Conservation (phyloP, 2,888 invertebrate species). For the Platycheirus rosarum region DNA sequence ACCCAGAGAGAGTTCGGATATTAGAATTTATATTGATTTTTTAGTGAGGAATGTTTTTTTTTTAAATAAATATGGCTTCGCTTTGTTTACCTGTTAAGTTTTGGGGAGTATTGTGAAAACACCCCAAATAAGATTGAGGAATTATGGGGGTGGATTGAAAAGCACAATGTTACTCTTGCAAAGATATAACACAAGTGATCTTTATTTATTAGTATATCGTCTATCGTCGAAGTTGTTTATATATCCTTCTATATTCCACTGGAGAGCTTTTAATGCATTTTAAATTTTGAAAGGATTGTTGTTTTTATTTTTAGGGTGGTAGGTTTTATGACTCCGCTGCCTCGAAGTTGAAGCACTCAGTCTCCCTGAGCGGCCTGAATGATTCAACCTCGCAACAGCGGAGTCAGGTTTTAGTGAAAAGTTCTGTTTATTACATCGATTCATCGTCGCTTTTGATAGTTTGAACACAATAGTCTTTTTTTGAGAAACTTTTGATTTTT, state of each 20-base stretch:
- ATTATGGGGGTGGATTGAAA: background rate
- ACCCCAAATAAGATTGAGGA: background rate
- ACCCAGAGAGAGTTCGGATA: background rate
- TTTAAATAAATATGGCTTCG: background rate
- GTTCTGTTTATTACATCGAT: background rate
- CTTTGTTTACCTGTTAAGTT: background rate
- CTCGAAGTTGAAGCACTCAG: too few relatives aligned
- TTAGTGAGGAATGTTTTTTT: background rate
- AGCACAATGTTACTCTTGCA: background rate
- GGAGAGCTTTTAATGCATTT: too few relatives aligned
- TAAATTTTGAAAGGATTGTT: too few relatives aligned
- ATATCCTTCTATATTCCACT: too few relatives aligned
- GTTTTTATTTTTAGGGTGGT: too few relatives aligned
- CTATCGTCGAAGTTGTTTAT: background rate
- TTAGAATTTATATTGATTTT: background rate
- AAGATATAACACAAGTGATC: background rate
- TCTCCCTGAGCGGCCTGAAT: too few relatives aligned
- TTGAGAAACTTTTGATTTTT: background rate
- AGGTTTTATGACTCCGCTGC: too few relatives aligned
- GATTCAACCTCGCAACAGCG: background rate
- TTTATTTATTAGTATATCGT: background rate
- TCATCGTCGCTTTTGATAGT: background rate
- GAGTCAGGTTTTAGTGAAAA: background rate
- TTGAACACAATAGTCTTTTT: background rate
- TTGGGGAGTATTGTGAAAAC: background rate